Evolutionary conservation across 2,113 vertebrate genomes (phyloP).

Genomic region (Cyanoderma ruficeps): DNA sequence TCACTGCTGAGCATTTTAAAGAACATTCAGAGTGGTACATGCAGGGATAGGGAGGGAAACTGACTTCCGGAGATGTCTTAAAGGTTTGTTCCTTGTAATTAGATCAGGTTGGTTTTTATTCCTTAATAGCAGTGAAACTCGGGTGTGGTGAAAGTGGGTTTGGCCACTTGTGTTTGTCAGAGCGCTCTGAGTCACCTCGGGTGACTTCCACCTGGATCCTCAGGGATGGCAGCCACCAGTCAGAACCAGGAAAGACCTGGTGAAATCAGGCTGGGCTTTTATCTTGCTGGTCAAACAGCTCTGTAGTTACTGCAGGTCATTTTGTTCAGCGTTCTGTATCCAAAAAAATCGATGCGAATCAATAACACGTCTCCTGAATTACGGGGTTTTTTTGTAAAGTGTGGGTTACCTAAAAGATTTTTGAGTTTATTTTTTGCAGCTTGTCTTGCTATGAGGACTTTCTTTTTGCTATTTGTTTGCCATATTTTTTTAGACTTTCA

Average conservation of each 20-base stretch:
- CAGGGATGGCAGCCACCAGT: not conserved
- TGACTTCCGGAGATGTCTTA: not conserved
- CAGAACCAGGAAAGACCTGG: not conserved
- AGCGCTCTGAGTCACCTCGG: not conserved
- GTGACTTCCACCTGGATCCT: not conserved
- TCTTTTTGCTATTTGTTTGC: not conserved
- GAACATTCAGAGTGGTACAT: not conserved
- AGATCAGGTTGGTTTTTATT: not conserved
- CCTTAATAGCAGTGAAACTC: not conserved
- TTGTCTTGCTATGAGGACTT: not conserved
- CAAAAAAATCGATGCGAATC: not conserved
- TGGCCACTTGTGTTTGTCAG: not conserved
- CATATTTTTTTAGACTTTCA: not conserved
- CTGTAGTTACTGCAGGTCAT: not conserved
- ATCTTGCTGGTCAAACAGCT: not conserved
- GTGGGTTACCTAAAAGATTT: rapidly evolving
- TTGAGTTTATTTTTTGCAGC: not conserved
- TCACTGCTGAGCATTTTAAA: not conserved
- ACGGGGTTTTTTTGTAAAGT: not conserved
- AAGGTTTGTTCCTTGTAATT: not conserved
- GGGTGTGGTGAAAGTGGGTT: not conserved
- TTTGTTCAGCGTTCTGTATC: not conserved
- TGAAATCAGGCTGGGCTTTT: not conserved
- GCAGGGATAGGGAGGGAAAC: too few species aligned
- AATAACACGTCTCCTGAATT: not conserved